These are phyloP conservation scores for Tetramorium parvispinum DNA, from an alignment of 1,140 invertebrate genomes.

Conservation along the genomic window DNA sequence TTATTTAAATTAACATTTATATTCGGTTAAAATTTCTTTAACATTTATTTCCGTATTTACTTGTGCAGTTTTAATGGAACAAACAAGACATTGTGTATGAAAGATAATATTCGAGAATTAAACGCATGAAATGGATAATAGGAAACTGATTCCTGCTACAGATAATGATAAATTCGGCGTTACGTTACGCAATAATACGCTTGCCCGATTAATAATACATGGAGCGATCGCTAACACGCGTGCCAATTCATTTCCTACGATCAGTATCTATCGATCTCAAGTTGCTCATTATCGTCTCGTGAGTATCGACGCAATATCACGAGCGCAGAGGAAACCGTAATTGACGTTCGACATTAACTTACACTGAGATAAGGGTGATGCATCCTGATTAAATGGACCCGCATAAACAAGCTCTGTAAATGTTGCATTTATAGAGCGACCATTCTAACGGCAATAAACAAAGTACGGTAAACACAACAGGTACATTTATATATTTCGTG, in stretches of 20 bases:
- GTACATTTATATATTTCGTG: background rate
- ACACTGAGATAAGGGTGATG: background rate
- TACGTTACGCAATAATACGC: background rate
- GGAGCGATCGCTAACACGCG: background rate
- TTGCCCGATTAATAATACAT: background rate
- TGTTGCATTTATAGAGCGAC: background rate
- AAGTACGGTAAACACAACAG: background rate
- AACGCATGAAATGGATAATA: background rate
- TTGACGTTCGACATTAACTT: constrained; percentile 43
- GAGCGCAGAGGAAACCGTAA: constrained; percentile 5
- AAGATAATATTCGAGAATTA: background rate
- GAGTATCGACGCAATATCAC: constrained; percentile 11
- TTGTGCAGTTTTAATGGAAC: background rate
- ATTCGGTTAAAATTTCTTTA: background rate
- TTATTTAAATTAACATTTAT: constrained; percentile 8
- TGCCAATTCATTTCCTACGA: background rate
- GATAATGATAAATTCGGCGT: constrained; percentile 13
- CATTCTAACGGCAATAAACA: background rate
- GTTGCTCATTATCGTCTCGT: constrained; percentile 29
- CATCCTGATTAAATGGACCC: constrained; percentile 31
- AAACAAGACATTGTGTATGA: background rate
- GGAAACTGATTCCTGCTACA: background rate
- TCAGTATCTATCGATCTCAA: constrained; percentile 7
- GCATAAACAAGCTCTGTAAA: background rate
- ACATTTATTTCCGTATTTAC: background rate